phyloP scores from a whole-genome alignment of 2,113 vertebrate species.

The Rhinoptilus africanus region DNA sequence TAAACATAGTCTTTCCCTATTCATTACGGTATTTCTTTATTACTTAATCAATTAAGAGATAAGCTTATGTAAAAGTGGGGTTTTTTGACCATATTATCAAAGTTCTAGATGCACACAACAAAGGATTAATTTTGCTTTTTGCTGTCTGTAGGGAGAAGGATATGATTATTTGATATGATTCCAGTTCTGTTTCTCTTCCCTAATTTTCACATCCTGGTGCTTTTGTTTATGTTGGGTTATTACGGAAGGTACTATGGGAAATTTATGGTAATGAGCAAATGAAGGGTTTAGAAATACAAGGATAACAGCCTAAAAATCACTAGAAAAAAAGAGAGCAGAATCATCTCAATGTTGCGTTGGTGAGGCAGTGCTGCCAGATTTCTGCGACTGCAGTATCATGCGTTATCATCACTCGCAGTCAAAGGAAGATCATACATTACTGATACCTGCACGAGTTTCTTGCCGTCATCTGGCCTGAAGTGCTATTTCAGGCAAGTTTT shows the following conservation, averaged over 20 bases:
- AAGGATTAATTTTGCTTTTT: neutral
- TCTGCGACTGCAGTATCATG: neutral
- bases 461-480: neutral
- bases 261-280: neutral
- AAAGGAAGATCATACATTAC: neutral
- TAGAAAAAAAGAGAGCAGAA: neutral
- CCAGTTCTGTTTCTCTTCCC: neutral
- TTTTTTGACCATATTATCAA: neutral
- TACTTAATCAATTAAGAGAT: neutral
- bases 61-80: accelerated
- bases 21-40: neutral
- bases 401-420: neutral
- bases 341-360: neutral
- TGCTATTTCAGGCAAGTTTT: neutral
- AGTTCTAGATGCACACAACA: neutral
- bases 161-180: neutral
- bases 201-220: neutral
- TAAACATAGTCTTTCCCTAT: neutral
- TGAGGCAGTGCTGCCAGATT: neutral
- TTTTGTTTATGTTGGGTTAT: neutral
- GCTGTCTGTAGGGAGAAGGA: neutral
- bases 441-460: neutral
- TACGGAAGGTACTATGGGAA: slow-evolving; percentile 2
- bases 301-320: neutral
- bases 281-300: neutral